phyloP scores from a whole-genome alignment of 2,797 vertebrate genomes.

The Meriones psammophilus region DNA sequence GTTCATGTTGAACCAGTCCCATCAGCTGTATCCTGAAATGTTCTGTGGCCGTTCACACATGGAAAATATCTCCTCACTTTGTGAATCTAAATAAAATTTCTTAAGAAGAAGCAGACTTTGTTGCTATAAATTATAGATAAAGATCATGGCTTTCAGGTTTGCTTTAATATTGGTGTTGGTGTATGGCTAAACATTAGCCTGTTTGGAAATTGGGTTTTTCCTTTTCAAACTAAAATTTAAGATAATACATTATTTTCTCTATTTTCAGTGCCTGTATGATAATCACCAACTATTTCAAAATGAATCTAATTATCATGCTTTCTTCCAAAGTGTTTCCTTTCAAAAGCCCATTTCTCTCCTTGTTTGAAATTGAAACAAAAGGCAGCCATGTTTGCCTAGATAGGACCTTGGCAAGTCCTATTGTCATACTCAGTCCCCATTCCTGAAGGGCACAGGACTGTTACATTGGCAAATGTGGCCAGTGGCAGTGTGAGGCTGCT shows the following conservation, averaged over 20 bases:
- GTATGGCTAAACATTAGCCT: slow-evolving; percentile 49
- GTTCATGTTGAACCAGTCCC: background rate
- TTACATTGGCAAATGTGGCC: slow-evolving; percentile 38
- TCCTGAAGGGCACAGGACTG: slow-evolving; percentile 14
- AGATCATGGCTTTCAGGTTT: background rate
- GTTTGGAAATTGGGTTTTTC: background rate
- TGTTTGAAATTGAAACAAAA: slow-evolving; percentile 48
- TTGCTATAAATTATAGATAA: slow-evolving; percentile 3
- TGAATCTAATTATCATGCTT: background rate
- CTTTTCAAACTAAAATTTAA: background rate
- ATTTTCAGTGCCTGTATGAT: background rate
- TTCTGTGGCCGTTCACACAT: background rate
- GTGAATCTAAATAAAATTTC: slow-evolving; percentile 49
- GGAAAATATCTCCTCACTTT: background rate
- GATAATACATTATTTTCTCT: background rate
- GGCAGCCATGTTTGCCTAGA: background rate
- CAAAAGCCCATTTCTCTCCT: background rate
- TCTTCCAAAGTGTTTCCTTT: slow-evolving; percentile 12
- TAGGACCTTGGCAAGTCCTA: background rate
- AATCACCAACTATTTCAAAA: slow-evolving; percentile 12
- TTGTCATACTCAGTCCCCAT: background rate
- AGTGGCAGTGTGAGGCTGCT: slow-evolving; percentile 30
- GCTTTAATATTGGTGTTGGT: slow-evolving; percentile 28
- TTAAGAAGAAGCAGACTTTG: background rate
- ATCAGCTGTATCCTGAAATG: slow-evolving; percentile 2